phyloP scores from a whole-genome alignment of 2,797 vertebrate genomes.

The Microcaecilia unicolor region DNA sequence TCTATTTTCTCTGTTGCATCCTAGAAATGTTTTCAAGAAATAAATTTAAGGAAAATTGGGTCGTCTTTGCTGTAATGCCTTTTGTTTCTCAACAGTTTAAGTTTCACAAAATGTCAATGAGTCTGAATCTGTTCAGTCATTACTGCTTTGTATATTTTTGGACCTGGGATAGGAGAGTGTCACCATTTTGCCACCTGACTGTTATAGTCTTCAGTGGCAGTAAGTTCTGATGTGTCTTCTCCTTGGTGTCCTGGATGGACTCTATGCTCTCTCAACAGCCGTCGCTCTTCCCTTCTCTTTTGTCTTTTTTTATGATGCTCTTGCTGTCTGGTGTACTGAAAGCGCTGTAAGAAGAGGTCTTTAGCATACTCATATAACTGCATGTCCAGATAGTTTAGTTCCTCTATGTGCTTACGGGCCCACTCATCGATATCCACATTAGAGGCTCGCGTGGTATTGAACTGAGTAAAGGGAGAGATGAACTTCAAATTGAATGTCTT shows the following conservation, averaged over 20 bases:
- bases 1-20: too few species aligned
- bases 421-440: slow-evolving; percentile 82
- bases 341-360: slow-evolving; percentile 92
- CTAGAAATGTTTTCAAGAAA: too few species aligned
- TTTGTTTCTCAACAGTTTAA: too few species aligned
- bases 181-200: slow-evolving; percentile 93
- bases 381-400: slow-evolving; percentile 87
- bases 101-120: slow-evolving; percentile 39
- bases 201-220: slow-evolving; percentile 90
- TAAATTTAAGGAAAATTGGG: too few species aligned
- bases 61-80: too few species aligned
- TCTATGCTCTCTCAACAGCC: slow-evolving; percentile 71
- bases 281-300: slow-evolving; percentile 75
- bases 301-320: slow-evolving; percentile 80
- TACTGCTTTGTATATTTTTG: neutral
- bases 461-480: slow-evolving; percentile 91
- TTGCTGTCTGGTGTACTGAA: slow-evolving; percentile 83
- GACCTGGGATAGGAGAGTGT: slow-evolving; percentile 36
- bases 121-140: too few species aligned
- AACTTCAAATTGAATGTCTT: slow-evolving; percentile 94
- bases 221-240: slow-evolving; percentile 37
- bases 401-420: slow-evolving; percentile 78
- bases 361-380: slow-evolving; percentile 90
- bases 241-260: slow-evolving; percentile 54
- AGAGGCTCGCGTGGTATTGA: slow-evolving; percentile 90